Conservation (phyloP, 2,888 invertebrate genomes). For the Pammene fasciana region DNA sequence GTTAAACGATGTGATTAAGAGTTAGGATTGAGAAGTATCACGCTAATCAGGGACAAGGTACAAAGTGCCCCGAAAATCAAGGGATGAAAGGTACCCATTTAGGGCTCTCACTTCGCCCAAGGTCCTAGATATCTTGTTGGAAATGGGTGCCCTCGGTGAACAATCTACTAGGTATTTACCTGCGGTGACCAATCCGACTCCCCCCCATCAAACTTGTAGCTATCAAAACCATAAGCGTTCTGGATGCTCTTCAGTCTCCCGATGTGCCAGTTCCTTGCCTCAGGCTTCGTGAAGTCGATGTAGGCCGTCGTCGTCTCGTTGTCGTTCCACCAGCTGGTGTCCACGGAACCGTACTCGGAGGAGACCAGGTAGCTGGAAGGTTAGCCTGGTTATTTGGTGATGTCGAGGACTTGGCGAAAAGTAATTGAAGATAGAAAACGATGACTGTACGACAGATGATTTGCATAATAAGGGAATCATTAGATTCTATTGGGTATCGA, state of each 20-base stretch:
- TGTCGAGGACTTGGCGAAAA: background rate
- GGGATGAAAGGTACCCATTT: no score
- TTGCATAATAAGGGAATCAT: no score
- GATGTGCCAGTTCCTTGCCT: constrained; percentile 85
- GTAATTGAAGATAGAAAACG: no score
- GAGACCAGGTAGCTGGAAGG: constrained; percentile 72
- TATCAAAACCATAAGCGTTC: constrained; percentile 85
- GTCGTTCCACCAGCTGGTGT: constrained; percentile 82
- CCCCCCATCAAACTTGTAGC: constrained; percentile 92
- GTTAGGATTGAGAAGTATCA: no score
- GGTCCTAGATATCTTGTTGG: no score
- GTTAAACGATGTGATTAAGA: no score
- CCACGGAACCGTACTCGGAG: constrained; percentile 74
- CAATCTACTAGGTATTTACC: constrained; percentile 55
- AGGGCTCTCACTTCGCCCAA: no score
- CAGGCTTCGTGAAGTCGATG: constrained; percentile 88
- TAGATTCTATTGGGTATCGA: no score
- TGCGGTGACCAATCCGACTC: constrained; percentile 87
- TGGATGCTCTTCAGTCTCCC: constrained; percentile 79
- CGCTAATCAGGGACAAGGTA: no score
- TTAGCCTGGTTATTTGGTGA: background rate
- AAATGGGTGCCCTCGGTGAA: no score
- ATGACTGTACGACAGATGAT: no score
- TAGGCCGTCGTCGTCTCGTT: constrained; percentile 80
- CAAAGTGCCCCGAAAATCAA: no score